Conservation (phyloP, 2,113 vertebrate genomes). For the Microtus oregoni region DNA sequence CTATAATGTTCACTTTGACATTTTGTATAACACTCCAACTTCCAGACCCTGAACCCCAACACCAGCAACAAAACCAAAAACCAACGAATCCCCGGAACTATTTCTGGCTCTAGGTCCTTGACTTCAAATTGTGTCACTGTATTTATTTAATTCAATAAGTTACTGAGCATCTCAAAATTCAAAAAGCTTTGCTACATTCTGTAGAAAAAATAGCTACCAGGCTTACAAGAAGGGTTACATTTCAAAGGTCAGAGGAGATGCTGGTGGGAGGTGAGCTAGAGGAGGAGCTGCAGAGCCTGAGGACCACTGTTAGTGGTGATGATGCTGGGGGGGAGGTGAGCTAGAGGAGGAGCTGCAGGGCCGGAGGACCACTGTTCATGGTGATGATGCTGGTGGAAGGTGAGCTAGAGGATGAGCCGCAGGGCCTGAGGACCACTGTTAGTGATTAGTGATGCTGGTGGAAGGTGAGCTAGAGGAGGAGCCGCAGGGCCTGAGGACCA, state of each 20-base stretch:
- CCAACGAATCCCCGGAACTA: background rate
- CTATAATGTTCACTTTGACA: background rate
- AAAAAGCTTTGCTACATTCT: background rate
- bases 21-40: background rate
- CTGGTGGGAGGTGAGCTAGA: too few species aligned
- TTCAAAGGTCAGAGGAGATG: background rate
- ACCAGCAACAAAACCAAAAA: background rate
- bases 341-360: fast-evolving
- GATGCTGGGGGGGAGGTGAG: too few species aligned
- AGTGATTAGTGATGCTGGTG: too few species aligned
- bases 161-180: constrained; percentile 3
- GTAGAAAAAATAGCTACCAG: background rate
- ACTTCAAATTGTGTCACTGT: background rate
- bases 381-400: too few species aligned
- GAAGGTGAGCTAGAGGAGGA: too few species aligned
- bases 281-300: too few species aligned
- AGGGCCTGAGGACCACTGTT: too few species aligned
- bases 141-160: background rate
- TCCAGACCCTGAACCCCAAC: background rate
- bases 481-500: too few species aligned
- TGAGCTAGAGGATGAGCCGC: too few species aligned
- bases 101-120: background rate
- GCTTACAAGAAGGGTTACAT: background rate
- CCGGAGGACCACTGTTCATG: too few species aligned
- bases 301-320: too few species aligned